Percentiles rank a stretch among this genome's conserved stretches.
Evolutionary conservation across 2,113 vertebrate species (phyloP).

Genomic region (Pelecanus crispus): DNA sequence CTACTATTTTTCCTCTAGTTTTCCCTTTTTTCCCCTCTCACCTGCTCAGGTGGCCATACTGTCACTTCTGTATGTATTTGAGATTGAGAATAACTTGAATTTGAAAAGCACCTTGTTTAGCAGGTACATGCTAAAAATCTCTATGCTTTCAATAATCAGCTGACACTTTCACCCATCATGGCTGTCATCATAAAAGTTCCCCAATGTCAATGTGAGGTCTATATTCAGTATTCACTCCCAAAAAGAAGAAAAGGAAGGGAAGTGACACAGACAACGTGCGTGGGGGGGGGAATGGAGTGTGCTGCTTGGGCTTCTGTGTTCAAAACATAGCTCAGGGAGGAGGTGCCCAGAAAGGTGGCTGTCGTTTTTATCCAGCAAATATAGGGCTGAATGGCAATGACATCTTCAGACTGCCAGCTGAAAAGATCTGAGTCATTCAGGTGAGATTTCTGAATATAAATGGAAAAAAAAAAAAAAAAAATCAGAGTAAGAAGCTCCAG

Average conservation of each 20-base stretch:
- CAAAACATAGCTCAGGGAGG: background rate
- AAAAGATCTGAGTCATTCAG: background rate
- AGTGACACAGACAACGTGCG: background rate
- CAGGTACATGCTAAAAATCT: background rate
- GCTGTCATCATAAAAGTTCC: background rate
- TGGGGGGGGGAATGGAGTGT: background rate
- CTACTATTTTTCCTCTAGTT: background rate
- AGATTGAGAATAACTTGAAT: background rate
- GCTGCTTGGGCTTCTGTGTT: background rate
- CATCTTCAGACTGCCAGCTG: background rate
- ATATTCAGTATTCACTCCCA: background rate
- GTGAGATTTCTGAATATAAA: constrained; percentile 13
- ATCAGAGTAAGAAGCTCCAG: background rate
- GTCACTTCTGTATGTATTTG: background rate
- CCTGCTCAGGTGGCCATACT: background rate
- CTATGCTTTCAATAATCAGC: background rate
- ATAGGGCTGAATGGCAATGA: background rate
- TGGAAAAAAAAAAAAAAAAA: background rate
- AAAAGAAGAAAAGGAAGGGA: background rate
- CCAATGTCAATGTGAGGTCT: background rate
- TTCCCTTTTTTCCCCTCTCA: background rate
- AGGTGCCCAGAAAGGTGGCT: background rate
- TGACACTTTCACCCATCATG: background rate
- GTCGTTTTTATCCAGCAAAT: background rate
- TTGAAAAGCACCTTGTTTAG: background rate